Percentiles rank a stretch among this genome's conserved stretches.
phyloP scores from a whole-genome alignment of 2,888 invertebrate genomes.

The Erpobdella octoculata region DNA sequence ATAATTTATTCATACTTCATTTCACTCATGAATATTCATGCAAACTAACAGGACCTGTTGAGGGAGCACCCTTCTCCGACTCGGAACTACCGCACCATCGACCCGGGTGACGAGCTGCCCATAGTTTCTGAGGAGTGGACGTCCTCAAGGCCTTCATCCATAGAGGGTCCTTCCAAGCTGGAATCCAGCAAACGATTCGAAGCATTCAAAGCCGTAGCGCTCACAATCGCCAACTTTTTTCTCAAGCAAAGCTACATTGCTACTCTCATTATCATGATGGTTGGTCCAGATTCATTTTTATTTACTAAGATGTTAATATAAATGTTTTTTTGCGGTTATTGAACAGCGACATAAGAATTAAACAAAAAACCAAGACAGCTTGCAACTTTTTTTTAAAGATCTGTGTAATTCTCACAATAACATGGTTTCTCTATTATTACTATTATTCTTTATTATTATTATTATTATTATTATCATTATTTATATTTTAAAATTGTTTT shows the following conservation, averaged over 20 bases:
- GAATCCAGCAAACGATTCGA: conserved; percentile 12
- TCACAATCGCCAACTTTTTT: conserved; percentile 56
- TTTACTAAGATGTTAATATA: too few species aligned
- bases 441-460: too few species aligned
- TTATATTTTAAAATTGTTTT: too few species aligned
- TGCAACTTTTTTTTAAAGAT: not conserved
- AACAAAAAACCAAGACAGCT: not conserved
- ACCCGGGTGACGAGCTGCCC: not conserved
- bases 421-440: not conserved
- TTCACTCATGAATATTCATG: too few species aligned
- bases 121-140: not conserved
- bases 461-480: not conserved
- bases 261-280: conserved; percentile 85
- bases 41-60: not conserved
- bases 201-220: conserved; percentile 8
- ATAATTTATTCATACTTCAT: not conserved
- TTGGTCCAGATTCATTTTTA: conserved; percentile 51
- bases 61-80: not conserved
- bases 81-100: not conserved
- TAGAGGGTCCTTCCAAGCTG: not conserved
- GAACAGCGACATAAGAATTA: too few species aligned
- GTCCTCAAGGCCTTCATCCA: not conserved
- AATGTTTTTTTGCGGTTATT: too few species aligned
- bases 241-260: conserved; percentile 75
- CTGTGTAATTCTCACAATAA: not conserved